Base-by-base conservation (phyloP, 2,888 invertebrate species). In the Nemurella pictetii region DNA sequence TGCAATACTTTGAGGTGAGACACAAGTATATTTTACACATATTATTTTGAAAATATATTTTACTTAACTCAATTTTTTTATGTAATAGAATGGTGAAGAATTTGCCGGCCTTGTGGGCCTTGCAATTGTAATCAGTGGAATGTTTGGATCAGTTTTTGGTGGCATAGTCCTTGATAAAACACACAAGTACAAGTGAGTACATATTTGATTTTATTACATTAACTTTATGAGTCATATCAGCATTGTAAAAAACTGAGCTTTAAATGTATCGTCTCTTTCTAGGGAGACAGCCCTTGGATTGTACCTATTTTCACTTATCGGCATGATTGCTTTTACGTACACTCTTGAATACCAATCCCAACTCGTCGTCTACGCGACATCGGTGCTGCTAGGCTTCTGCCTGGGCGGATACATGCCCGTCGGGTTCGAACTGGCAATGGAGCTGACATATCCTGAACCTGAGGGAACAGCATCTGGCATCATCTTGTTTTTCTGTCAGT, bases 251-350 rank as follows among this genome's bases (percentile, higher is more conserved):
- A n/a, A n/a, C n/a, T n/a, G n/a, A n/a, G n/a, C n/a, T n/a, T n/a
- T n/a, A n/a, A n/a, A 9, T 36, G 9, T 36, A 36, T 36, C 36
- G 15, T 74, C 86, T 80, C 86, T 85, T 91, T 91, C 26, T 90
- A 97, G 96, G 89, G 96, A 96, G 91, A 98, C 98, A 5, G 98
- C 99, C 0, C 91, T 99, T 26, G 95, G 94, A 0, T 96, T 99
- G 15, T 99, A 99, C 90, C 91, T 95, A 0, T 94, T 97, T 86
- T 97, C 98, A 0, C 94, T 97, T 88, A 90, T 96, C 80, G 98
- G 98, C 87, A 98, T 99, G 98, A 91, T 98, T 88, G 93, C 96
- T 81, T 99, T 97, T 91, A 96, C 98, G 0, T 96, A 98, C 89
- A 97, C 97, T 0, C 91, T 99, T 85, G 93, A 94, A 88, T 92